Conservation (phyloP, 2,888 invertebrate genomes). For the Nemurella pictetii region DNA sequence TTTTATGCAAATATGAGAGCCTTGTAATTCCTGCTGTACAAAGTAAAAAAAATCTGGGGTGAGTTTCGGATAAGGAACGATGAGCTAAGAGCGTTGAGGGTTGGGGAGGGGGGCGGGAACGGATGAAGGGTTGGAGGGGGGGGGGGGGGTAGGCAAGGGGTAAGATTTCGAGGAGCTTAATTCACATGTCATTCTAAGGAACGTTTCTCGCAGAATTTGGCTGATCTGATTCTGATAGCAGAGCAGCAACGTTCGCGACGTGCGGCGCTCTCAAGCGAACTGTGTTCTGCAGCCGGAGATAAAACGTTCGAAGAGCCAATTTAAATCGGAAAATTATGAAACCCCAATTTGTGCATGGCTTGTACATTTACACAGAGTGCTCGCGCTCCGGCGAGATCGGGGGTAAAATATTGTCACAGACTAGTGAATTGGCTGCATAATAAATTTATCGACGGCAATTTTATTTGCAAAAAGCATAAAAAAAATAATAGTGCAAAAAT, state of each 20-base stretch:
- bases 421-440: background rate
- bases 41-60: constrained; percentile 25
- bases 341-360: background rate
- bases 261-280: no score
- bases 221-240: background rate
- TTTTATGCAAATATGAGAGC: constrained; percentile 27
- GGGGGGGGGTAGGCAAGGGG: background rate
- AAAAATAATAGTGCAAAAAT: background rate
- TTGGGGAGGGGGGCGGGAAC: background rate
- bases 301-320: background rate
- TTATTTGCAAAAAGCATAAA: background rate
- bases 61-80: constrained; percentile 13
- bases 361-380: background rate
- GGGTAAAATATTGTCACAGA: background rate
- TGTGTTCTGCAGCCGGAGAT: background rate
- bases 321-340: background rate
- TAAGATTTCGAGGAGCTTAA: constrained; percentile 5
- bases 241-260: no score
- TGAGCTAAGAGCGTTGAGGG: constrained; percentile 14
- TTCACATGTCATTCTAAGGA: constrained; percentile 9
- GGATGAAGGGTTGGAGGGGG: background rate
- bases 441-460: background rate
- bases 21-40: constrained; percentile 32
- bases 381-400: background rate
- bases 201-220: background rate